Base-by-base conservation (phyloP, 2,113 vertebrate species). In the Thunnus thynnus region DNA sequence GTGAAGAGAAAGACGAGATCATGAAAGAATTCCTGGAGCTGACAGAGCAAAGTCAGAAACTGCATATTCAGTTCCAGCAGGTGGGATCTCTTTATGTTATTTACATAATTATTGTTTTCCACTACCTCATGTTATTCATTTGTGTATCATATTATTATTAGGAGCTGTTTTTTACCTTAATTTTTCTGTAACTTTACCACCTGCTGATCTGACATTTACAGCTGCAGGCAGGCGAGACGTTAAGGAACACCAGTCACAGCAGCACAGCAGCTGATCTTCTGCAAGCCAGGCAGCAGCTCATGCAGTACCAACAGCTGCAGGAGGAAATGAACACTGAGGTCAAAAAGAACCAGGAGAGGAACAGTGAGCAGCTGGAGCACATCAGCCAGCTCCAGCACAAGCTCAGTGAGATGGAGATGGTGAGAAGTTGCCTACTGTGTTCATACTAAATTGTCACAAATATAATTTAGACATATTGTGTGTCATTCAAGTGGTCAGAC, bases 31-130 rank as follows among this genome's bases (percentile, higher is more conserved):
- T 99, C 88, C 92, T 98, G 78, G 95, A 97, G 63, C 92, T 99
- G 78, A 99, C 98, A 1, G 97, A 98, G 69, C 97, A 99, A 87
- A 99, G 98, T 89, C 97, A 99, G 83, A 98, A 97, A 68, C 94
- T 99, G 13, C 97, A 99, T 68, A 96, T 99, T 91, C 98, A 99
- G 57, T 99, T 99, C 90, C 97, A 99, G 63, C 97, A 99, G 95
- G 98, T 99, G 89, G 89, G 94, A 62, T 51, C 3, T 9, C 7
- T 57, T 3, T n/a, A 44, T 12, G 6, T 54, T 55, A 16, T 27
- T 56, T 9, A 44, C 58, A 13, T 25, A 5, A 2, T 25, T 22
- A 44, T 30, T 17, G 18, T 50, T 30, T 62, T 41, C 0, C 22
- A 1, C 13, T 52, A 20, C 16, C n/a, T 1, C 25, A 71, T 83